Evolutionary conservation across 2,797 vertebrate genomes (phyloP).

Genomic region (Masticophis lateralis): DNA sequence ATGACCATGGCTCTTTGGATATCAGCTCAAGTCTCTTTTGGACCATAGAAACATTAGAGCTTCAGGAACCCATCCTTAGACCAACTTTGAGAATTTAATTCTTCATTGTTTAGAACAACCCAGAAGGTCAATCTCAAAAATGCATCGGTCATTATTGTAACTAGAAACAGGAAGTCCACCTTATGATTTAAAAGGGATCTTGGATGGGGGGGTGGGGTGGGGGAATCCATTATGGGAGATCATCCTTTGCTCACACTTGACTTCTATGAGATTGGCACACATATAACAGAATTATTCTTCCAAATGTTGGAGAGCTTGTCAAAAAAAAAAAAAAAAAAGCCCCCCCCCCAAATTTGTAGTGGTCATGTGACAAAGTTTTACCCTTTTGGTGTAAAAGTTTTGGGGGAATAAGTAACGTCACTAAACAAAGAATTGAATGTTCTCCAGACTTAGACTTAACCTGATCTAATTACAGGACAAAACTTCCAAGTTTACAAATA

Average conservation of each 20-base stretch:
- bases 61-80: background rate
- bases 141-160: background rate
- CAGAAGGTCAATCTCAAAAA: background rate
- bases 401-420: background rate
- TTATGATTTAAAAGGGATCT: background rate
- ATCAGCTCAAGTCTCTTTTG: background rate
- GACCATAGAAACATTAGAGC: background rate
- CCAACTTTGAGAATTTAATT: background rate
- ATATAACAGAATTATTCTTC: background rate
- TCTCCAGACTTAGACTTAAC: background rate
- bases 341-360: background rate
- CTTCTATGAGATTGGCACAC: background rate
- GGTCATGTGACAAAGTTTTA: background rate
- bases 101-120: background rate
- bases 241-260: background rate
- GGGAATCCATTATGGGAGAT: background rate
- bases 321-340: background rate
- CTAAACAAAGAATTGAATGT: background rate
- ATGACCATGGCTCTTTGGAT: background rate
- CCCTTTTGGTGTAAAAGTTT: background rate
- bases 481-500: background rate
- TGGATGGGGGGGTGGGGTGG: background rate
- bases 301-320: background rate
- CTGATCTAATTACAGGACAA: background rate
- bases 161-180: background rate